phyloP scores from a whole-genome alignment of 2,797 vertebrate genomes.

The Falco biarmicus region DNA sequence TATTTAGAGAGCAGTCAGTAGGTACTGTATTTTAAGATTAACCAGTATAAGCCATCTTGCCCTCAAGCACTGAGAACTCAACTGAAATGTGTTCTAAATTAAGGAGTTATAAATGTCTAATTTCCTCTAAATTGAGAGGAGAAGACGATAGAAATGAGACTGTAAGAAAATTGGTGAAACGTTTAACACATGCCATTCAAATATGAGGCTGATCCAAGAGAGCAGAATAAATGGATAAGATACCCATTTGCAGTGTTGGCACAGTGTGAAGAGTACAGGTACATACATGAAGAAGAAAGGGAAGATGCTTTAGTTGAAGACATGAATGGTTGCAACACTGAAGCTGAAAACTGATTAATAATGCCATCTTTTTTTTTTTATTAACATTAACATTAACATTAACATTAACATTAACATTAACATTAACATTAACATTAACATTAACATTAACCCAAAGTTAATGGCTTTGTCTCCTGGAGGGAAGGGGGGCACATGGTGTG shows the following conservation, averaged over 20 bases:
- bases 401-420: too few relatives aligned
- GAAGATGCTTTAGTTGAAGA: neutral
- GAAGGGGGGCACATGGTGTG: neutral
- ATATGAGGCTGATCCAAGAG: neutral
- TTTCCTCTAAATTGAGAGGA: neutral
- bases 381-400: too few relatives aligned
- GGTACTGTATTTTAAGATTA: neutral
- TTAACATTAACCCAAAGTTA: neutral
- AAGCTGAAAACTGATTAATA: neutral
- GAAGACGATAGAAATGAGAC: neutral
- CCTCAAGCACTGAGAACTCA: neutral
- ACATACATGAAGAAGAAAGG: neutral
- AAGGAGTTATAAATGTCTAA: neutral
- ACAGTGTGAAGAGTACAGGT: neutral
- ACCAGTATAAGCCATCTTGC: neutral
- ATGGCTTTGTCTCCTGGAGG: neutral
- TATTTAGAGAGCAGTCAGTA: neutral
- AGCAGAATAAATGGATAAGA: neutral
- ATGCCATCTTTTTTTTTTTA: neutral
- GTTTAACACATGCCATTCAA: neutral
- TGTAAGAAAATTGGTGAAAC: neutral
- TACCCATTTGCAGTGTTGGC: neutral
- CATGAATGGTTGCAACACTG: rapidly evolving
- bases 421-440: too few relatives aligned
- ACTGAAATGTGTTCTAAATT: neutral